phyloP scores from a whole-genome alignment of 2,888 invertebrate genomes.

The Tupiocoris notatus region DNA sequence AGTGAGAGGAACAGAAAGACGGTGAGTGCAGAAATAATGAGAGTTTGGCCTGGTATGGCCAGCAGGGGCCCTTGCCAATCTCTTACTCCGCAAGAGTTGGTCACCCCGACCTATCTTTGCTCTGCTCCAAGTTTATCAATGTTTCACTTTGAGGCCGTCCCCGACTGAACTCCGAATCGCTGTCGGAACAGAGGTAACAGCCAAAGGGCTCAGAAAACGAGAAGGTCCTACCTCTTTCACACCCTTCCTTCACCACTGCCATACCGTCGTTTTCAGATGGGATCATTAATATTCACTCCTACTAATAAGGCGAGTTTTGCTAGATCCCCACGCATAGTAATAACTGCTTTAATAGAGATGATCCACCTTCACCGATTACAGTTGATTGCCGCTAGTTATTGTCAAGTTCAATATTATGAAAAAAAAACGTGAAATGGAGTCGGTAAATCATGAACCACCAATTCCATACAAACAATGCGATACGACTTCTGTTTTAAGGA shows the following conservation, averaged over 20 bases:
- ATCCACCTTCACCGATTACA: neutral
- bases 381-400: too few relatives aligned
- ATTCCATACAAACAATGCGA: too few relatives aligned
- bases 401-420: too few relatives aligned
- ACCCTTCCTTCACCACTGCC: neutral
- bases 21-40: neutral
- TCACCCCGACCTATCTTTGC: too few relatives aligned
- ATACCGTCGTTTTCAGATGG: neutral
- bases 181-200: too few relatives aligned
- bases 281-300: neutral
- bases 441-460: too few relatives aligned
- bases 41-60: too few relatives aligned
- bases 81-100: neutral
- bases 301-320: neutral
- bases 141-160: neutral
- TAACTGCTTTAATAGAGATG: neutral
- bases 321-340: neutral
- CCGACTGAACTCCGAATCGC: neutral
- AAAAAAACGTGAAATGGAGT: too few relatives aligned
- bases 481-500: too few relatives aligned
- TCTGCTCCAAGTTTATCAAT: neutral
- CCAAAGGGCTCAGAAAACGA: neutral
- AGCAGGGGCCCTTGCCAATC: neutral
- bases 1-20: too few relatives aligned
- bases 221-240: neutral